Conservation (phyloP, 2,888 invertebrate genomes). For the Diarsia mendica region DNA sequence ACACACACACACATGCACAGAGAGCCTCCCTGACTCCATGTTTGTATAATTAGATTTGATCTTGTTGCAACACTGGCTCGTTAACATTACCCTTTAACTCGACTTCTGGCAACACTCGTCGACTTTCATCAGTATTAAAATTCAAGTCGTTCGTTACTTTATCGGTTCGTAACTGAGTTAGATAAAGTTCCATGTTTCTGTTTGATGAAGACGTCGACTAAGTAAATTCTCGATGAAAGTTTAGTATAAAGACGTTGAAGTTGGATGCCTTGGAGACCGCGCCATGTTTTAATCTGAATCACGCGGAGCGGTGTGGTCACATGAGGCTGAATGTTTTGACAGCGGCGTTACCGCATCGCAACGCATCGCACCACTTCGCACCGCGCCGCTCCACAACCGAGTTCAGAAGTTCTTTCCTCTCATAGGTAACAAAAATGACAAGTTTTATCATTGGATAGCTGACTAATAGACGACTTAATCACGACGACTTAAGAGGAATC, state of each 20-base stretch:
- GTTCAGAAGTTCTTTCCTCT: neutral
- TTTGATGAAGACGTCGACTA: conserved; percentile 78
- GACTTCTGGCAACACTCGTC: conserved; percentile 41
- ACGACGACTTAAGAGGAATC: no score
- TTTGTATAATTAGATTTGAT: conserved; percentile 46
- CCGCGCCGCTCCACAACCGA: neutral
- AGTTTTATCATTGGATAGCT: no score
- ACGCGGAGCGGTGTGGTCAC: conserved; percentile 54
- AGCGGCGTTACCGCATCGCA: conserved; percentile 27
- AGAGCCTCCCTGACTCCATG: neutral
- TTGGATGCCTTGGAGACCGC: conserved; percentile 72
- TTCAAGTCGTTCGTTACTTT: conserved; percentile 78
- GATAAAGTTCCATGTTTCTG: conserved; percentile 79
- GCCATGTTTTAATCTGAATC: conserved; percentile 71
- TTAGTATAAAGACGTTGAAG: conserved; percentile 78
- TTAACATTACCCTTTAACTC: conserved; percentile 66
- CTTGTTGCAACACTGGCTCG: conserved; percentile 45
- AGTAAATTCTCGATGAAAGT: conserved; percentile 77
- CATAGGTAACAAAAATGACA: no score
- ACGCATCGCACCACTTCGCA: neutral
- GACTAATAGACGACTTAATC: no score
- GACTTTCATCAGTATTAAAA: conserved; percentile 73
- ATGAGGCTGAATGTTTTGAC: conserved; percentile 66
- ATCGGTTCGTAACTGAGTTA: conserved; percentile 80
- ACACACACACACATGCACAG: neutral